Conservation (phyloP, 2,113 vertebrate species). For the Oenanthe melanoleuca region DNA sequence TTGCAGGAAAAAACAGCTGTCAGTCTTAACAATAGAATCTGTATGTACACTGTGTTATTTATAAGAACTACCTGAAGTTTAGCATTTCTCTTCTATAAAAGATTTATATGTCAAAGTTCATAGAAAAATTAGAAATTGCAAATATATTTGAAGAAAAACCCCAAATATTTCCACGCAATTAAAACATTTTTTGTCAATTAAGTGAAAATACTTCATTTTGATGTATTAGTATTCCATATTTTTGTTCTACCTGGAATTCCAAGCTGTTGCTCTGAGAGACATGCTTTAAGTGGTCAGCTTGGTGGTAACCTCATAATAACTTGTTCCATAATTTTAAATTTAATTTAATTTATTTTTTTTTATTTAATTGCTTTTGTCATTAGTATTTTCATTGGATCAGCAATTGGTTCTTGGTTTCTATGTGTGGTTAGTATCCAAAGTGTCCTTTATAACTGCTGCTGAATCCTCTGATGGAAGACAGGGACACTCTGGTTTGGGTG, state of each 20-base stretch:
- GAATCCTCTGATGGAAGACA: background rate
- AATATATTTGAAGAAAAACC: background rate
- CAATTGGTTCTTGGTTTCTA: background rate
- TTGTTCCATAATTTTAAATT: background rate
- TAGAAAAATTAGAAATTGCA: background rate
- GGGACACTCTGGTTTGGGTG: background rate
- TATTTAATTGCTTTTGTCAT: background rate
- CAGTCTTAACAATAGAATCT: background rate
- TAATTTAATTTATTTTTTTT: background rate
- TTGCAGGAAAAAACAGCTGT: background rate
- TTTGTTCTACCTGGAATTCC: background rate
- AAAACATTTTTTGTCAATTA: background rate
- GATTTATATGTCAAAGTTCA: background rate
- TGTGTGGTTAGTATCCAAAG: background rate
- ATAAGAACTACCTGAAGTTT: background rate
- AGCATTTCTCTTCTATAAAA: background rate
- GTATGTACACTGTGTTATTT: background rate
- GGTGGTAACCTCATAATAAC: background rate
- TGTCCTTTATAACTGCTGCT: background rate
- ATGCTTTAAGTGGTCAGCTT: rapidly evolving
- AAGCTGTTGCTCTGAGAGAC: background rate
- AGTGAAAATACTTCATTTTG: background rate
- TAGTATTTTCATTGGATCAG: background rate
- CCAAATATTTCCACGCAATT: background rate
- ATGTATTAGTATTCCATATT: background rate